A percentile compares a stretch with the other conserved stretches of the same genome.
Conservation (phyloP, 2,888 invertebrate genomes). For the Dasypolia templi region DNA sequence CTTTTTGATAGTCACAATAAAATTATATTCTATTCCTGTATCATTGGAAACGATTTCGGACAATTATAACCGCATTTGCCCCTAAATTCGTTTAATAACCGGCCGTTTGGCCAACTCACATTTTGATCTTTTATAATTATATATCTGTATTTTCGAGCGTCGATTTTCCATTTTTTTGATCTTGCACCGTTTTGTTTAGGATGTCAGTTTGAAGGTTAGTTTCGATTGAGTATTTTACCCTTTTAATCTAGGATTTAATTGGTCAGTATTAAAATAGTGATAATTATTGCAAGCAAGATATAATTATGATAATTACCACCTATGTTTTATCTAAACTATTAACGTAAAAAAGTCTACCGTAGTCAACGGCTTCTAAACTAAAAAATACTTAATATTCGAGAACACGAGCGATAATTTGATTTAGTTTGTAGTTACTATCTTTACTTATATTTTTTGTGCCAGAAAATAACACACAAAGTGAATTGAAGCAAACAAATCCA, state of each 20-base stretch:
- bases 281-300: slow-evolving; percentile 41
- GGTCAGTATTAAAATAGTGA: slow-evolving; percentile 71
- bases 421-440: background rate
- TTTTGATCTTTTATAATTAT: slow-evolving; percentile 89
- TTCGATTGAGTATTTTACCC: slow-evolving; percentile 80
- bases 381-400: slow-evolving; percentile 1
- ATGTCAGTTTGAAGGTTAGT: slow-evolving; percentile 75
- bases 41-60: slow-evolving; percentile 79
- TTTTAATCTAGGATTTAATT: slow-evolving; percentile 76
- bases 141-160: slow-evolving; percentile 79
- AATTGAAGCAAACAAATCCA: background rate
- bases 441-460: background rate
- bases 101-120: slow-evolving; percentile 79
- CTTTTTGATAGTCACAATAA: slow-evolving; percentile 74
- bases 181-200: slow-evolving; percentile 81
- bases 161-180: slow-evolving; percentile 80
- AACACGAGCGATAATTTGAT: slow-evolving; percentile 18
- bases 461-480: background rate
- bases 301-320: slow-evolving; percentile 46
- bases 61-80: slow-evolving; percentile 89
- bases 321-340: slow-evolving; percentile 6
- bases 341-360: slow-evolving; percentile 21
- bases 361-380: slow-evolving; percentile 2
- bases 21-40: slow-evolving; percentile 79
- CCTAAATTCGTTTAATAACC: slow-evolving; percentile 87